Evolutionary conservation across 2,888 invertebrate genomes (phyloP).

Genomic region (Apoda limacodes): DNA sequence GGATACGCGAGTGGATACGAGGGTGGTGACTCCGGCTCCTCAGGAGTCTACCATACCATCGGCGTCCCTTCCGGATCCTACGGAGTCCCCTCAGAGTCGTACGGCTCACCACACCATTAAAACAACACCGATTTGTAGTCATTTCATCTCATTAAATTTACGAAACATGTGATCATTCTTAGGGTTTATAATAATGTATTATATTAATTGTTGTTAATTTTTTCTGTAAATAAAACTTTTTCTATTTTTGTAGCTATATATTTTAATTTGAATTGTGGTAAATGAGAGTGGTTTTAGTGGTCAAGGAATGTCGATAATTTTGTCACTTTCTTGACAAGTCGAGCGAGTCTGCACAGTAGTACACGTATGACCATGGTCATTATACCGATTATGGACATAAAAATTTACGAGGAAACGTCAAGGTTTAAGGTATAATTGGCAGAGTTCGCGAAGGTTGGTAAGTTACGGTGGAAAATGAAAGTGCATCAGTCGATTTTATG

Average conservation of each 20-base stretch:
- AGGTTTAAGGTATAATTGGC: too few species aligned
- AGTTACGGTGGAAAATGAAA: too few species aligned
- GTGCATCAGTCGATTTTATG: too few species aligned
- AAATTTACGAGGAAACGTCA: too few species aligned
- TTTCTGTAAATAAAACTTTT: conserved; percentile 66
- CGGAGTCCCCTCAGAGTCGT: conserved; percentile 54
- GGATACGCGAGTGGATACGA: conserved; percentile 24
- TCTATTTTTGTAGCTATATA: conserved; percentile 50
- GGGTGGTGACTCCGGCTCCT: conserved; percentile 33
- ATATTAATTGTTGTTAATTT: conserved; percentile 56
- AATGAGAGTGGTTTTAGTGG: too few species aligned
- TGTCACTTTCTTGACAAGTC: too few species aligned
- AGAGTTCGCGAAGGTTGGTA: too few species aligned
- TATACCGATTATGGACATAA: too few species aligned
- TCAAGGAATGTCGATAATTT: too few species aligned
- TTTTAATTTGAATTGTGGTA: too few species aligned
- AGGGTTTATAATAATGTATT: conserved; percentile 56
- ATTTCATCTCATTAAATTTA: conserved; percentile 53
- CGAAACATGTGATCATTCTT: conserved; percentile 60
- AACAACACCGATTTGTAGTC: conserved; percentile 40
- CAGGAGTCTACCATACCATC: conserved; percentile 46
- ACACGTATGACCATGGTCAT: too few species aligned
- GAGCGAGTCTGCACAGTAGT: too few species aligned
- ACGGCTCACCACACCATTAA: conserved; percentile 60
- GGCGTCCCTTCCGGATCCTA: conserved; percentile 59